Percentiles rank a stretch among this genome's conserved stretches.
These are phyloP conservation scores for Triplophysa rosa DNA, from an alignment of 2,113 vertebrate species.

Conservation along the genomic window DNA sequence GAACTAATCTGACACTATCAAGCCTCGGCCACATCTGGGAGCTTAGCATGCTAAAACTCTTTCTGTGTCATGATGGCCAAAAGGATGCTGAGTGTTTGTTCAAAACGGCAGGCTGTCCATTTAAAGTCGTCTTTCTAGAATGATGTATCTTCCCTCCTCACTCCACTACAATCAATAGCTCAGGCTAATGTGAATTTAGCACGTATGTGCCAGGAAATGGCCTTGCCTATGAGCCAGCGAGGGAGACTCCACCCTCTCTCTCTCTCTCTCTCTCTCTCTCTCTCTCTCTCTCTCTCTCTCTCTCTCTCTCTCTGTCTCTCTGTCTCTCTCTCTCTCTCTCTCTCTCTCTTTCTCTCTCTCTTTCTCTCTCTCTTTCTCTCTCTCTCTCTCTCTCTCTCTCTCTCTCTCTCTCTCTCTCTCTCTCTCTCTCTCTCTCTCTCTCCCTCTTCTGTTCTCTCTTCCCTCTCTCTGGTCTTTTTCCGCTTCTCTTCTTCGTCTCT, in stretches of 20 bases:
- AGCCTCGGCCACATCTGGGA: not conserved
- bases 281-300: slow-evolving; percentile 31
- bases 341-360: too few relatives aligned
- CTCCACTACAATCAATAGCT: slow-evolving; percentile 50
- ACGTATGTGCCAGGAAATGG: slow-evolving; percentile 55
- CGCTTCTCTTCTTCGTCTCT: too few relatives aligned
- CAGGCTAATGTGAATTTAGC: slow-evolving; percentile 55
- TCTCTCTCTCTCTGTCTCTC: too few relatives aligned
- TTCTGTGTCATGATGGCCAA: not conserved
- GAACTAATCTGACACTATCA: not conserved
- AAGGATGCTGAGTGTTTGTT: slow-evolving; percentile 48
- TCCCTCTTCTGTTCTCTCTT: too few relatives aligned
- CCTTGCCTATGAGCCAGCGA: slow-evolving; percentile 38
- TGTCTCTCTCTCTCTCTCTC: too few relatives aligned
- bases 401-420: too few relatives aligned
- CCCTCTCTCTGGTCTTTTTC: too few relatives aligned
- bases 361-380: too few relatives aligned
- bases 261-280: slow-evolving; percentile 55
- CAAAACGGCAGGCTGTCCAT: slow-evolving; percentile 44
- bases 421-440: too few relatives aligned
- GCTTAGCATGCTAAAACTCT: slow-evolving; percentile 10
- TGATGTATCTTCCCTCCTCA: slow-evolving; percentile 37
- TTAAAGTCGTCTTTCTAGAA: slow-evolving; percentile 35
- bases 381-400: too few relatives aligned
- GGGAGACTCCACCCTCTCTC: slow-evolving; percentile 25